Evolutionary conservation across 2,797 vertebrate species (phyloP), one percentile per base, ranked within the genome.

Genomic region (Acipenser ruthenus): DNA sequence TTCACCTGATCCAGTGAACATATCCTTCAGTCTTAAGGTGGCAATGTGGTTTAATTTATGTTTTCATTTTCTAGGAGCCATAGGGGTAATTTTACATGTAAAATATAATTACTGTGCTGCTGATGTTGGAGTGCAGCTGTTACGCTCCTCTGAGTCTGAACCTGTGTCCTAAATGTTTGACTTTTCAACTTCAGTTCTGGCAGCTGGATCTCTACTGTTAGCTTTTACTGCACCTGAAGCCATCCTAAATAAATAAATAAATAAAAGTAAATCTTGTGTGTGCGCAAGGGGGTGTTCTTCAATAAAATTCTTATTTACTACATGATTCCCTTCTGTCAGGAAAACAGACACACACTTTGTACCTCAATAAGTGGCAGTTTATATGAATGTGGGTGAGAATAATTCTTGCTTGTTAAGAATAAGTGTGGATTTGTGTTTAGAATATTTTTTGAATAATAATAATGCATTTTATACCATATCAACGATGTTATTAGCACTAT

Each of bases 181-280:
- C 78, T 85, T 83, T 82, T 78, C 73, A 71, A 76, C 75, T 78
- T 81, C 79, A 76, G 77, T 78, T 83, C 83, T 71, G 82, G 80
- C 86, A 88, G 85, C 86, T 87, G 60, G 65, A 58, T 62, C 73
- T 71, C 73, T 72, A 73, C 60, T 63, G 8, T 13, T 77, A 83
- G 55, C 80, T 81, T 76, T 79, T 73, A 69, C 71, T 70, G 75
- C 84, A 87, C 85, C 87, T 87, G 83, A 87, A 88, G 82, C 81
- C 78, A 83, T 74, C 69, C 56, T 15, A 6, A 60, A 58, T 12
- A n/a, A 58, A 58, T 13, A 58, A 58, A 58, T 58, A 13, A 6
- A 58, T 6, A 12, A 3, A n/a, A n/a, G 55, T 11, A n/a, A 58
- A n/a, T 58, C 55, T 58, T 7, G 11, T 11, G 12, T 53, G 51